Percentiles rank a stretch among this genome's conserved stretches.
phyloP scores from a whole-genome alignment of 2,113 vertebrate species.

The Uropsilus gracilis region DNA sequence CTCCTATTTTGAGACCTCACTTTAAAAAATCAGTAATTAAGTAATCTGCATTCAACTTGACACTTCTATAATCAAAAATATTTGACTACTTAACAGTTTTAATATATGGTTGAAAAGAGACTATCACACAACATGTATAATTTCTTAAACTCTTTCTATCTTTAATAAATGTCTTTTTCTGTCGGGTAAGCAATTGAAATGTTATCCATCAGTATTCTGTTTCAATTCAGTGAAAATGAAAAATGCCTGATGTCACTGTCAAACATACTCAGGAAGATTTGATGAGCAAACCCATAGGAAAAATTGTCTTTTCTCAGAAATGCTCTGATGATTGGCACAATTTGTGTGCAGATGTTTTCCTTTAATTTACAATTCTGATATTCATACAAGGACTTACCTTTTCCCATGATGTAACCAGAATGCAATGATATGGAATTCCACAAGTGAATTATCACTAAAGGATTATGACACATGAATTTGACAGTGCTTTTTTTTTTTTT shows the following conservation, averaged over 20 bases:
- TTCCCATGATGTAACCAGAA: neutral
- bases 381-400: slow-evolving; percentile 30
- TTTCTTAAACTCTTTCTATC: slow-evolving; percentile 31
- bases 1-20: neutral
- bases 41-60: neutral
- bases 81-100: slow-evolving; percentile 32
- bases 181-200: slow-evolving; percentile 11
- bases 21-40: slow-evolving; percentile 12
- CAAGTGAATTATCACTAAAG: neutral
- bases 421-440: neutral
- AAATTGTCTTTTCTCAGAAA: slow-evolving; percentile 48
- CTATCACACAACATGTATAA: neutral
- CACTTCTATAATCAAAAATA: slow-evolving; percentile 7
- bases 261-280: slow-evolving; percentile 46
- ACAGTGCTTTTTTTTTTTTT: neutral
- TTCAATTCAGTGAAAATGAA: slow-evolving; percentile 63
- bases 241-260: slow-evolving; percentile 59
- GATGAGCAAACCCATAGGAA: slow-evolving; percentile 33
- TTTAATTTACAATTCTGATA: slow-evolving; percentile 60
- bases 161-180: slow-evolving; percentile 59
- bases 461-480: neutral
- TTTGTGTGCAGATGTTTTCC: slow-evolving; percentile 23
- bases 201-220: slow-evolving; percentile 43
- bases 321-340: slow-evolving; percentile 35
- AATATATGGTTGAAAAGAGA: slow-evolving; percentile 38